Conservation (phyloP, 1,140 invertebrate genomes). For the Ceratosolen fusciceps region DNA sequence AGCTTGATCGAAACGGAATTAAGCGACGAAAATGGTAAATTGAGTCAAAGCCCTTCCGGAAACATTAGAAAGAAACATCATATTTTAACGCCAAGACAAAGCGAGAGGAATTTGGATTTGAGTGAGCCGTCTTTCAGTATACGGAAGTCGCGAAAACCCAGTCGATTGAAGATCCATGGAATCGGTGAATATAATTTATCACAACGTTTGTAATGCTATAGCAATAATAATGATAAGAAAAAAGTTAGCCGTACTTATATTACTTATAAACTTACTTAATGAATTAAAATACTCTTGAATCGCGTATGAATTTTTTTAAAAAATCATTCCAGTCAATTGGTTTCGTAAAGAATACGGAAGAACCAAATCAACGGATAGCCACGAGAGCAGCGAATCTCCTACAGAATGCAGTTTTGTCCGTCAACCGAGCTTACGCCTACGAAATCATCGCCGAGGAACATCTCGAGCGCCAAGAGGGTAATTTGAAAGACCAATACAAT, state of each 20-base stretch:
- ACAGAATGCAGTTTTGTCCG: conserved; percentile 73
- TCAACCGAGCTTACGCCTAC: conserved; percentile 67
- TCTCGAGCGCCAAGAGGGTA: conserved; percentile 62
- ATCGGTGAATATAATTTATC: conserved; percentile 72
- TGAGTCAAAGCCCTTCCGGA: conserved; percentile 80
- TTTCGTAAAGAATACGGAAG: conserved; percentile 74
- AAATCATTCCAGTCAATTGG: conserved; percentile 77
- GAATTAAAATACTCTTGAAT: too few species aligned
- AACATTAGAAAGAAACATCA: conserved; percentile 81
- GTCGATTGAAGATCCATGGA: conserved; percentile 73
- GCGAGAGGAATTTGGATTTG: conserved; percentile 79
- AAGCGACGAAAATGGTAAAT: conserved; percentile 78
- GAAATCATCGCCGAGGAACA: conserved; percentile 59
- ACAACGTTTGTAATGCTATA: background rate
- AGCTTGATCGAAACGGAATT: conserved; percentile 85
- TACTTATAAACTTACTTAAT: too few species aligned
- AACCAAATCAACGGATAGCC: conserved; percentile 73
- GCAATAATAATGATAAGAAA: too few species aligned
- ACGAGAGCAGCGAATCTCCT: conserved; percentile 75
- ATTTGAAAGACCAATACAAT: conserved; percentile 13
- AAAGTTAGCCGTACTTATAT: too few species aligned
- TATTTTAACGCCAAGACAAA: conserved; percentile 84
- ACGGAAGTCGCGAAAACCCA: conserved; percentile 63
- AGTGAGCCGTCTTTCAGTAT: conserved; percentile 61
- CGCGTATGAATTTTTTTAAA: too few species aligned